Conservation (phyloP, 2,888 invertebrate genomes). For the Athalia circularis region DNA sequence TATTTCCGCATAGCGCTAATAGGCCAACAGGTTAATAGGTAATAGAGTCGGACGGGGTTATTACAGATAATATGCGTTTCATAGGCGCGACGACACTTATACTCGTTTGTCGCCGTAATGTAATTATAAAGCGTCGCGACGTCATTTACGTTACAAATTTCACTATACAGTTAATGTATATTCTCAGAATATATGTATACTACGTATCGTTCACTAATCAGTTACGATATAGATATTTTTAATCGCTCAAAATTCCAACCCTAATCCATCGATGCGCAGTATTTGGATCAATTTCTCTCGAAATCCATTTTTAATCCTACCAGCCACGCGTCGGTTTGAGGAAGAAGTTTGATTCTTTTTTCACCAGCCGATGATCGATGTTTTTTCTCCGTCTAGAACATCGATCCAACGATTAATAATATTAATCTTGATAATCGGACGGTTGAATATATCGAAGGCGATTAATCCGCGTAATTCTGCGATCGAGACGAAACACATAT, state of each 20-base stretch:
- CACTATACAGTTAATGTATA: conserved; percentile 22
- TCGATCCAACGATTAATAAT: not conserved
- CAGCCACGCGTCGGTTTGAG: too few relatives aligned
- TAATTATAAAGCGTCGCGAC: conserved; percentile 7
- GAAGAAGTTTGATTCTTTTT: too few relatives aligned
- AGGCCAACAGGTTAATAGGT: conserved; percentile 41
- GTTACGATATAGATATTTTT: not conserved
- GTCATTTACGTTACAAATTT: conserved; percentile 16
- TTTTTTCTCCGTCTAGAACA: too few relatives aligned
- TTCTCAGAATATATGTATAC: conserved; percentile 30
- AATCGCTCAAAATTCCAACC: conserved; percentile 41
- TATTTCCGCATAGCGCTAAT: conserved; percentile 16
- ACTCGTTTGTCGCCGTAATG: not conserved
- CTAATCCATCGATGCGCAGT: conserved; percentile 3
- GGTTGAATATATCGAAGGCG: not conserved
- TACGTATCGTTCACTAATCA: not conserved
- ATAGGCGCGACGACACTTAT: not conserved
- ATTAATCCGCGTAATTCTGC: not conserved
- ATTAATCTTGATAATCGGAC: not conserved
- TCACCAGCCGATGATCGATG: too few relatives aligned
- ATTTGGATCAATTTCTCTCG: conserved; percentile 37
- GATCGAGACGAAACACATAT: conserved; percentile 6
- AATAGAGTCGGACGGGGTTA: conserved; percentile 30
- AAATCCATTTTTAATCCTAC: not conserved
- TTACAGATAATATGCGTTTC: not conserved